Evolutionary conservation across 1,140 invertebrate genomes (phyloP), one percentile per base, ranked within the genome.

Genomic region (Latrodectus geometricus): DNA sequence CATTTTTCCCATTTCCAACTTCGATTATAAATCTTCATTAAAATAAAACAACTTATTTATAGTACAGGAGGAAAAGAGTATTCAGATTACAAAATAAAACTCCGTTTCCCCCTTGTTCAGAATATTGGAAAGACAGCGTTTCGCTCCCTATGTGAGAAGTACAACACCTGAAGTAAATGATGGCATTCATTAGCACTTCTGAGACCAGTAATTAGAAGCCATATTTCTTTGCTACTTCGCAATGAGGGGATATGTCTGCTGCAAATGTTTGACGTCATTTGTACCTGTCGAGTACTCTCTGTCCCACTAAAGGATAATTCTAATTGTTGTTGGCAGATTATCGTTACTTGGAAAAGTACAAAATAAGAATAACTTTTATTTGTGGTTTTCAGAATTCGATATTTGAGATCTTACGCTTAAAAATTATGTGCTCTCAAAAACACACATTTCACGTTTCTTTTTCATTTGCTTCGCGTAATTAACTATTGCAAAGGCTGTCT

Each of bases 161-260:
- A 61, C 74, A 77, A 72, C 83, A 86, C 83, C 83, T 86, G 83
- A 86, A 78, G 68, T 86, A 86, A 86, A 78, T 78, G 66, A 86
- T 86, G 76, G 65, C 74, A 69, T 76, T 86, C 68, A 86, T 86
- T 86, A 86, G 74, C 75, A 61, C 74, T 74, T 77, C 83, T 66
- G 75, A 68, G 81, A 23, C 15, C n/a, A 69, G 83, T 86, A 86
- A 86, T 86, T 86, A 86, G 83, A 86, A 86, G 83, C 75, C 17
- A 86, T 86, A 86, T 78, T 86, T 86, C 83, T 78, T 86, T 78
- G 50, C 82, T 84, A n/a, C 56, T 56, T 68, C 14, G 9, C 56
- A n/a, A 73, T 23, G 54, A 20, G 70, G 20, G 79, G 54, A 82
- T 82, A 20, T 50, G 79, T 82, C 79, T 50, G 48, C 52, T 72